Evolutionary conservation across 2,113 vertebrate genomes (phyloP), one percentile per base, ranked within the genome.

Genomic region (Callopanchax toddi): DNA sequence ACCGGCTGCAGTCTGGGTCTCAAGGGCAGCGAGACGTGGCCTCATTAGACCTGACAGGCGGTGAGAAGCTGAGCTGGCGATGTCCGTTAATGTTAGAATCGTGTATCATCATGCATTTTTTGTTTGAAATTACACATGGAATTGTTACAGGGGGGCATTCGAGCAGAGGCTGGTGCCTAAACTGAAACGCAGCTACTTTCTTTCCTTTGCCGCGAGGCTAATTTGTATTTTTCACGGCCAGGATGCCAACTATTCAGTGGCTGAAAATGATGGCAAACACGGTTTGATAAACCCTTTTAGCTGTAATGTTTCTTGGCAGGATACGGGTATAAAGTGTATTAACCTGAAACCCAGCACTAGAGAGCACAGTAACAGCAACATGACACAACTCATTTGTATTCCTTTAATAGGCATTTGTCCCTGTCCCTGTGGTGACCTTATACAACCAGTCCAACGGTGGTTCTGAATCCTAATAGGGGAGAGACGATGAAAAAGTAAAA

Each of bases 11-110:
- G 42, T 62, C 60, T 18, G 23, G 42, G 39, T 55, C 71, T 56
- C 50, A 51, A 68, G 20, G 74, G 43, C 44, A 15, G 37, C 6
- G 0, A 51, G 9, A 63, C 5, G 22, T 34, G 37, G 22, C 50
- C 15, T 51, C 44, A 50, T 62, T 48, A 23, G 43, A 55, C 11
- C 57, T 50, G 74, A 61, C 68, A 71, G 32, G 29, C 61, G 57
- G 55, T 10, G 39, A 53, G 15, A 23, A 65, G 67, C 37, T 6
- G 42, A 72, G 49, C 37, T 51, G 46, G 11, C 40, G 17, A 34
- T 60, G 67, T 73, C 53, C 52, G 34, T 11, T 54, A 58, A 67
- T 40, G 53, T 73, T 67, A 66, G 17, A 68, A 54, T 77, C 46
- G 56, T 50, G 60, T 23, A 22, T 46, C 34, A 45, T 50, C 48